These are phyloP conservation scores for Epizoanthus fatuus DNA, from an alignment of 92 coral and sea anemone species.

Conservation along the genomic window DNA sequence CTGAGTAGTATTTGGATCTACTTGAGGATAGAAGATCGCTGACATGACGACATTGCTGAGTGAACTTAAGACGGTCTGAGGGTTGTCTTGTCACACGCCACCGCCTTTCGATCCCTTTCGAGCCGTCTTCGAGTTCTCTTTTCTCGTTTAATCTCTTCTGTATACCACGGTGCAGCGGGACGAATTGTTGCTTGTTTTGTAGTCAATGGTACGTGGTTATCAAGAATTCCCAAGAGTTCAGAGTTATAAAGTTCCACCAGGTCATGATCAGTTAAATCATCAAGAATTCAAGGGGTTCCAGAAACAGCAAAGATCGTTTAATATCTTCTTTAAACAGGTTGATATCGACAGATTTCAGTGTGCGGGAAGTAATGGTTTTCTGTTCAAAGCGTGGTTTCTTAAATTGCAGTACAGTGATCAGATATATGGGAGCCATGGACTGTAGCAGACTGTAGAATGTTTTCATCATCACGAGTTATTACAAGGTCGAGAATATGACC, in stretches of 20 bases:
- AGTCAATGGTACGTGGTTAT: conserved; percentile 21
- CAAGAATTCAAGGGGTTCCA: no score
- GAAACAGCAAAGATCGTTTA: background rate
- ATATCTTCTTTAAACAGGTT: background rate
- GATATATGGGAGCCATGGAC: background rate
- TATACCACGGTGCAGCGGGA: no score
- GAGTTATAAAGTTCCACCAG: background rate
- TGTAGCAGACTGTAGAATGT: background rate
- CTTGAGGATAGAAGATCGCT: no score
- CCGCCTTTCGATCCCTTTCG: no score
- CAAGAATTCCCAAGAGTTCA: conserved; percentile 1
- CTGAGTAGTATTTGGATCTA: no score
- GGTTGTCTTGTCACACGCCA: no score
- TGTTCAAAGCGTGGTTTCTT: conserved; percentile 7
- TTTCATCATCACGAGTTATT: background rate
- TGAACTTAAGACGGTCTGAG: no score
- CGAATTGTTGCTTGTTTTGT: no score
- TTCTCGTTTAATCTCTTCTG: no score
- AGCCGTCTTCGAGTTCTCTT: no score
- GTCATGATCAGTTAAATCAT: no score
- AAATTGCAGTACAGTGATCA: background rate
- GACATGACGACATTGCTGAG: no score
- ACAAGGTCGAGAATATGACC: background rate
- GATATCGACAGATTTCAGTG: conserved; percentile 9
- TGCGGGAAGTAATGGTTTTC: conserved; percentile 11